Conservation (phyloP, 2,113 vertebrate species). For the Dipodomys merriami region DNA sequence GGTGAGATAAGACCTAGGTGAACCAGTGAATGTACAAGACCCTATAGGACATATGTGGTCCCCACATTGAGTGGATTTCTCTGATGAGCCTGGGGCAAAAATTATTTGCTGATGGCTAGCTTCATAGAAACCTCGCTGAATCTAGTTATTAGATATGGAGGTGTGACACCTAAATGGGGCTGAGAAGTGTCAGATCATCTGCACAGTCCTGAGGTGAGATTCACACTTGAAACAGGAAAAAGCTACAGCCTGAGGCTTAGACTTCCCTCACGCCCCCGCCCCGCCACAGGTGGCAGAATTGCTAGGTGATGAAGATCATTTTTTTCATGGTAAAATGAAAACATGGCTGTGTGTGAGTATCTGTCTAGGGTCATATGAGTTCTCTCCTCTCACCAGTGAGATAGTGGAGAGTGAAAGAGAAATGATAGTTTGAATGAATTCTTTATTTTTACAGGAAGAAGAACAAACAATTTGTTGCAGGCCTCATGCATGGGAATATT, state of each 20-base stretch:
- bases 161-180: not conserved
- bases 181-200: not conserved
- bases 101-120: not conserved
- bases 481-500: not conserved
- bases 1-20: not conserved
- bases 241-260: not conserved
- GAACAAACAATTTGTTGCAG: not conserved
- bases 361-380: constrained; percentile 24
- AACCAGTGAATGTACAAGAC: not conserved
- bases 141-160: not conserved
- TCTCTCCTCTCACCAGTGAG: not conserved
- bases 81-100: not conserved
- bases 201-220: not conserved
- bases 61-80: not conserved
- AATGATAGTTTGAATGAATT: not conserved
- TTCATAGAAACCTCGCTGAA: not conserved
- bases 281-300: not conserved
- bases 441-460: not conserved
- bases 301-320: not conserved
- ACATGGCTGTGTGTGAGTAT: not conserved
- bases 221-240: not conserved
- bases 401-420: not conserved
- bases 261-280: not conserved
- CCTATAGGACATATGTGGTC: rapidly evolving
- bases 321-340: not conserved